Percentiles rank a stretch among this genome's conserved stretches.
Evolutionary conservation across 2,113 vertebrate genomes (phyloP).

Genomic region (Spea multiplicata): DNA sequence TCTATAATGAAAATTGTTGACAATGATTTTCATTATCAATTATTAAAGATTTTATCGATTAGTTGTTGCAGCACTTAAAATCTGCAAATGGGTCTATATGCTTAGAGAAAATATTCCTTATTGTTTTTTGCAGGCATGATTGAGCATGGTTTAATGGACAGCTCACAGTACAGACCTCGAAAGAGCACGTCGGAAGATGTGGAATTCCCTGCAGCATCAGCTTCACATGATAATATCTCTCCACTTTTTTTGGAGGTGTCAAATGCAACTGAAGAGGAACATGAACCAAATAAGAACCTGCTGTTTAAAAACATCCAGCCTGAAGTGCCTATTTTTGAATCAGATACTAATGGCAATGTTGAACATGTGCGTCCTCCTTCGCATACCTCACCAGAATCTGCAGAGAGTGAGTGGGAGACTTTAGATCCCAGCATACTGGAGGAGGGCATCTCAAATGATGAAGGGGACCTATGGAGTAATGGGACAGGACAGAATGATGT

Average conservation of each 20-base stretch:
- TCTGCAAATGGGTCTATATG: constrained; percentile 6
- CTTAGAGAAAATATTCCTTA: constrained; percentile 16
- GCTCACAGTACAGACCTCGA: constrained; percentile 85
- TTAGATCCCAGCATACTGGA: constrained; percentile 84
- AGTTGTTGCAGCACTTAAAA: not conserved
- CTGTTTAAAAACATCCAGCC: constrained; percentile 42
- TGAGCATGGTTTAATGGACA: constrained; percentile 90
- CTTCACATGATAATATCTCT: constrained; percentile 62
- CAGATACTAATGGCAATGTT: constrained; percentile 44
- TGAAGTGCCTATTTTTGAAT: constrained; percentile 45
- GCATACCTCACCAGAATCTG: constrained; percentile 75
- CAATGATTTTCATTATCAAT: too few species aligned
- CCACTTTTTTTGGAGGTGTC: constrained; percentile 63
- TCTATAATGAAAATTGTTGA: too few species aligned
- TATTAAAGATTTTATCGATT: too few species aligned
- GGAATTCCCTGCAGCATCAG: constrained; percentile 56
- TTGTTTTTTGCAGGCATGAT: constrained; percentile 78
- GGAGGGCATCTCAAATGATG: constrained; percentile 63
- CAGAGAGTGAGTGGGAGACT: constrained; percentile 96
- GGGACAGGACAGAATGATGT: constrained; percentile 53
- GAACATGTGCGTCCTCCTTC: constrained; percentile 72
- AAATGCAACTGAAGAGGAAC: constrained; percentile 46
- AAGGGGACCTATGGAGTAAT: constrained; percentile 53
- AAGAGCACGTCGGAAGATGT: constrained; percentile 81
- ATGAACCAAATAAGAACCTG: constrained; percentile 45